Conservation (phyloP, 2,888 invertebrate species). For the Oligia latruncula region DNA sequence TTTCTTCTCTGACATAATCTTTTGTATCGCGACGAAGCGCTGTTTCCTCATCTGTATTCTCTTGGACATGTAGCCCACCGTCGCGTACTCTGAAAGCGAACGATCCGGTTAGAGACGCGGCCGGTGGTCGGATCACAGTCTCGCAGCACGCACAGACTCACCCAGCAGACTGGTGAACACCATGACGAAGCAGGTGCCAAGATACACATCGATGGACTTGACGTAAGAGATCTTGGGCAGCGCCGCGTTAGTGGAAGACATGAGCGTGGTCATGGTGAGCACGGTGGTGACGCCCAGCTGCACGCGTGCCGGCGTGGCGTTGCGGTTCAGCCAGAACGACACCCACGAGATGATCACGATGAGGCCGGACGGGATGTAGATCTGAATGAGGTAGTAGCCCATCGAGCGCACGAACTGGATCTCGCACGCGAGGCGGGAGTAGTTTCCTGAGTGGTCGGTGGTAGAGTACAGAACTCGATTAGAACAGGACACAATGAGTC, state of each 20-base stretch:
- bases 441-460: constrained; percentile 92
- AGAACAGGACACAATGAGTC: background rate
- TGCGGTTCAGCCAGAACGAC: constrained; percentile 97
- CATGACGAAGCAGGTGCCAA: constrained; percentile 99
- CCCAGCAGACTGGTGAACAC: constrained; percentile 98
- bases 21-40: constrained; percentile 95
- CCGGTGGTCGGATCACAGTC: background rate
- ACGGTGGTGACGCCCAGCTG: constrained; percentile 98
- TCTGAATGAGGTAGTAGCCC: constrained; percentile 99
- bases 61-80: constrained; percentile 98
- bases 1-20: constrained; percentile 96
- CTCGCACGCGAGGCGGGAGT: constrained; percentile 97
- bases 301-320: constrained; percentile 97
- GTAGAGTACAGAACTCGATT: constrained; percentile 24
- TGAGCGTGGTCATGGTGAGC: constrained; percentile 98
- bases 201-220: constrained; percentile 98
- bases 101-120: background rate
- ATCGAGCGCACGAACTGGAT: constrained; percentile 98
- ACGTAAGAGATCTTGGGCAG: constrained; percentile 99
- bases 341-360: constrained; percentile 99
- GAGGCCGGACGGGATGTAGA: constrained; percentile 98
- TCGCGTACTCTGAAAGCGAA: constrained; percentile 95
- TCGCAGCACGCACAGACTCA: constrained; percentile 78
- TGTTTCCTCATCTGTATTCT: constrained; percentile 98
- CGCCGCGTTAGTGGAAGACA: constrained; percentile 98